Conservation (phyloP, 2,113 vertebrate species). For the Burhinus oedicnemus region DNA sequence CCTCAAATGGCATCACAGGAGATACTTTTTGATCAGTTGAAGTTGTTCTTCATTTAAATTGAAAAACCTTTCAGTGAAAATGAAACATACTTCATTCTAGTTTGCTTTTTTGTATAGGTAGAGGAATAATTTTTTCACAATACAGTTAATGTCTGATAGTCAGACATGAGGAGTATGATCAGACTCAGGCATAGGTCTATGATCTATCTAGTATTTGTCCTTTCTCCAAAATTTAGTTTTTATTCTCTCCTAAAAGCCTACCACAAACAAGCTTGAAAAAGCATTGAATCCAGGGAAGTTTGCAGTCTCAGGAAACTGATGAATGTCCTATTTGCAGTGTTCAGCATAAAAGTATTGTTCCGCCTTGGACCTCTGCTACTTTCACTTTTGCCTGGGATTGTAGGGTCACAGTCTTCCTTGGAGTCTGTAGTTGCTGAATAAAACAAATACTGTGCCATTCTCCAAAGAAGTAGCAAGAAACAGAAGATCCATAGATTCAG, state of each 20-base stretch:
- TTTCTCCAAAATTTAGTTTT: not conserved
- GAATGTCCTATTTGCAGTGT: not conserved
- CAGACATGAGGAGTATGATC: slow-evolving; percentile 1
- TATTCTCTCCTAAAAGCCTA: not conserved
- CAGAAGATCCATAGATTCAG: not conserved
- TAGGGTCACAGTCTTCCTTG: not conserved
- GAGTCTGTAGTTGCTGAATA: not conserved
- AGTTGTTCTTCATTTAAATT: not conserved
- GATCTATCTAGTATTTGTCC: slow-evolving; percentile 4
- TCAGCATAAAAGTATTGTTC: not conserved
- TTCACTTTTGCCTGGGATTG: not conserved
- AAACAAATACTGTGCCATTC: not conserved
- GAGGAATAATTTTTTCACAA: slow-evolving; percentile 17
- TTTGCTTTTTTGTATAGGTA: not conserved
- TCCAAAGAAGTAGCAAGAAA: not conserved
- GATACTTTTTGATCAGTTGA: not conserved
- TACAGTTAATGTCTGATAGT: slow-evolving; percentile 7
- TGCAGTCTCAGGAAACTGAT: not conserved
- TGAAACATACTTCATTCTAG: not conserved
- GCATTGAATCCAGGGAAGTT: not conserved
- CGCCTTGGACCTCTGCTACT: not conserved
- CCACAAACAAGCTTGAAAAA: not conserved
- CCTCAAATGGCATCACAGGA: not conserved
- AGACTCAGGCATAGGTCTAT: not conserved
- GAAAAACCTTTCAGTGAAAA: not conserved